A percentile compares a stretch with the other conserved stretches of the same genome.
phyloP scores from a whole-genome alignment of 2,113 vertebrate genomes.

The Gnathonemus echidnorhynchus region DNA sequence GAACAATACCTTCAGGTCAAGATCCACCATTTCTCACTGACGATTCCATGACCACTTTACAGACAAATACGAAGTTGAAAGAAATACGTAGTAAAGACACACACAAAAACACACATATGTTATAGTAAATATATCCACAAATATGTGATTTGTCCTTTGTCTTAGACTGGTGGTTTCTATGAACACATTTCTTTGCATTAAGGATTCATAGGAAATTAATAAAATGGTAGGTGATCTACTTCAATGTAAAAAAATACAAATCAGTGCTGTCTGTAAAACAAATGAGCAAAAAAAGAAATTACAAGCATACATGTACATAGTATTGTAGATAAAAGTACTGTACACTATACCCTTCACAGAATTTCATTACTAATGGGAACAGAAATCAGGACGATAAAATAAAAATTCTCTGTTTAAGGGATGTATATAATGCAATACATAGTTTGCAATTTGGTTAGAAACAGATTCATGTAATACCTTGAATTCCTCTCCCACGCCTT shows the following conservation, averaged over 20 bases:
- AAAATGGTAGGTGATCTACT: neutral
- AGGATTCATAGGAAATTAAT: neutral
- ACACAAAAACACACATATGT: neutral
- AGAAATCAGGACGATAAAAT: neutral
- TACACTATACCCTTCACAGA: neutral
- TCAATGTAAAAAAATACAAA: neutral
- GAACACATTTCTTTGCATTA: neutral
- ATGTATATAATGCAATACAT: neutral
- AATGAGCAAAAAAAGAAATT: neutral
- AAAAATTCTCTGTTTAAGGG: neutral
- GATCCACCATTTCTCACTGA: constrained; percentile 23
- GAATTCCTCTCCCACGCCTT: neutral
- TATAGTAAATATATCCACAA: neutral
- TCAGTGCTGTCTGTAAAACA: neutral
- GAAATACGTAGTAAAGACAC: neutral
- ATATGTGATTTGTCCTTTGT: neutral
- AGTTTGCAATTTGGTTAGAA: neutral
- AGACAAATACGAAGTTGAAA: neutral
- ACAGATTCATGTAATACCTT: neutral
- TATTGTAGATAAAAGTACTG: neutral
- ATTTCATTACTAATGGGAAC: neutral
- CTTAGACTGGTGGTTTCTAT: neutral
- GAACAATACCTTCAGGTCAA: constrained; percentile 88
- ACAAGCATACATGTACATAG: neutral
- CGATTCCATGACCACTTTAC: neutral